Base-by-base conservation (phyloP, 2,113 vertebrate species). In the Camelus bactrianus region DNA sequence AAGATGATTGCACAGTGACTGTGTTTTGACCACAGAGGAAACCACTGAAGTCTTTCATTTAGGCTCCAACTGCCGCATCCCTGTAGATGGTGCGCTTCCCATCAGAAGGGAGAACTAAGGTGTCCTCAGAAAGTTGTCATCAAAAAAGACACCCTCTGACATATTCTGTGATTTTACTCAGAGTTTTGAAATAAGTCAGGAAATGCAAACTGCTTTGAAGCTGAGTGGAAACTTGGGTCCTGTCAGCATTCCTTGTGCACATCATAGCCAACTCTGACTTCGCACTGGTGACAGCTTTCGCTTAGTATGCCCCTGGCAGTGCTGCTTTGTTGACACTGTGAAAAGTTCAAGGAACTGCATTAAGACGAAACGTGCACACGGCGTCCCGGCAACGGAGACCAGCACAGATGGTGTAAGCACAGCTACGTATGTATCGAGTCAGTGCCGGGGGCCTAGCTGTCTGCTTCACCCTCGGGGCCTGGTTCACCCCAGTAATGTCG, bases 131-230 rank as follows among this genome's bases (percentile, higher is more conserved):
- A 79, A 48, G 8, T 46, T 73, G 65, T 69, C 32, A 24, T 73
- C 14, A 58, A 30, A 70, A 72, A 84, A 65, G 35, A 24, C 3
- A 58, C 0, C 50, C 22, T 52, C 77, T 20, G 58, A 52, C 6
- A 20, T n/a, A 64, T 15, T 26, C 6, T 35, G 14, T 35, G 52
- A 16, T 50, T 75, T 56, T 22, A 62, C 48, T 35, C 11, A 50
- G n/a, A 79, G 58, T 58, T 97, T 72, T 11, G n/a, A 80, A 42
- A 77, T 15, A 72, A 60, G 72, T 32, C 50, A 30, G 15, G 81
- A 64, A 85, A 58, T 73, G 42, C 54, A 56, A 64, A 50, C 24
- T 8, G 14, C 35, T 28, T 52, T n/a, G 76, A 92, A 92, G 26
- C 30, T 30, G 20, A 32, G 6, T 60, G 32, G 54, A 26, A 80